Percentiles rank a stretch among this genome's conserved stretches.
These are phyloP conservation scores for Eugnorisma glareosa DNA, from an alignment of 2,888 invertebrate genomes.

Conservation along the genomic window DNA sequence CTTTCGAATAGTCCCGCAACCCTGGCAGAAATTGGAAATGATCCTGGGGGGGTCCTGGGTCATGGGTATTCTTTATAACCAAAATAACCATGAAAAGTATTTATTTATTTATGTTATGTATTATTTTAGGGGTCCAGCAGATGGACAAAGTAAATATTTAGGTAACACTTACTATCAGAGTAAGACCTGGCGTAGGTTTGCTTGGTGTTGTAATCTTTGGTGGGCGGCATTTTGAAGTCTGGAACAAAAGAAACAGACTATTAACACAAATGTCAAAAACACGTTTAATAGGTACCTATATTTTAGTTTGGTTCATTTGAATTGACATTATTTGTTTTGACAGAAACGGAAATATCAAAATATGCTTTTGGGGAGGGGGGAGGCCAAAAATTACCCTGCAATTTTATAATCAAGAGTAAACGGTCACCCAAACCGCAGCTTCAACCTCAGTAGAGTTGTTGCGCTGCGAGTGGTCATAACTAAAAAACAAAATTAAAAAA, in stretches of 20 bases:
- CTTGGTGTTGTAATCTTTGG: slow-evolving; percentile 78
- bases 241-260: slow-evolving; percentile 71
- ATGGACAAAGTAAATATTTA: background rate
- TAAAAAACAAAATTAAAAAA: too few species aligned
- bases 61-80: too few species aligned
- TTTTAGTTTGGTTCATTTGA: background rate
- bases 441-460: too few species aligned
- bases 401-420: background rate
- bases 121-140: background rate
- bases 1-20: too few species aligned
- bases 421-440: too few species aligned
- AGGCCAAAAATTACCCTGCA: background rate
- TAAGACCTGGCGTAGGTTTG: slow-evolving; percentile 73
- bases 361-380: background rate
- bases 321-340: background rate
- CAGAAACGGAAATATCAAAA: background rate
- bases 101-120: too few species aligned
- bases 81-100: too few species aligned
- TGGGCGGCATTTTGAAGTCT: slow-evolving; percentile 82
- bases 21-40: too few species aligned
- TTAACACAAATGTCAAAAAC: background rate
- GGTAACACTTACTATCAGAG: slow-evolving; percentile 79
- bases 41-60: too few species aligned
- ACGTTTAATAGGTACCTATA: background rate
- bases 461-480: too few species aligned